These are phyloP conservation scores for Anolis apletophallus DNA, from an alignment of 2,797 vertebrate species.

Conservation along the genomic window DNA sequence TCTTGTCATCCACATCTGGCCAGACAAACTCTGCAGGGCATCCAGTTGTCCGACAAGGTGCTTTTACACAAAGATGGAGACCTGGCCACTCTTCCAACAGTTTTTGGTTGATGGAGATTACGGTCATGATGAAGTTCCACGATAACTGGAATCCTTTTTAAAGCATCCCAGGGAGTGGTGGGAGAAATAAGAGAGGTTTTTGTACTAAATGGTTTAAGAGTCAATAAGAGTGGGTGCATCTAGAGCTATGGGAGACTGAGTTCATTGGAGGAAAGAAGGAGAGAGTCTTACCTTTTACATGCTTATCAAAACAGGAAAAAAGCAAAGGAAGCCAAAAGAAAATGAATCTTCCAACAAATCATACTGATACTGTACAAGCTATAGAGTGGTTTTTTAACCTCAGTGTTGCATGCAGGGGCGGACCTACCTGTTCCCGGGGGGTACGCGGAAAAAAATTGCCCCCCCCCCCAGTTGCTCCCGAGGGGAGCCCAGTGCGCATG, in stretches of 20 bases:
- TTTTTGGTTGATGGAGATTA: slow-evolving; percentile 70
- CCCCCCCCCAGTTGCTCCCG: no score
- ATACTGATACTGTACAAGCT: not conserved
- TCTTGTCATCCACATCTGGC: slow-evolving; percentile 71
- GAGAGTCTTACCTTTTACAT: no score
- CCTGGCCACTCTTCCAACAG: slow-evolving; percentile 79
- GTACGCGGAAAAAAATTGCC: no score
- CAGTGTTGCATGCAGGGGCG: no score
- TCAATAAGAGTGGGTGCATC: not conserved
- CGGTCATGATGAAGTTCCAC: slow-evolving; percentile 77
- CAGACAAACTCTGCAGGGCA: slow-evolving; percentile 76
- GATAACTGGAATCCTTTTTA: slow-evolving; percentile 65
- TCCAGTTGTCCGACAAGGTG: slow-evolving; percentile 69
- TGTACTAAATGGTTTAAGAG: not conserved
- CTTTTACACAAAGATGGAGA: slow-evolving; percentile 73
- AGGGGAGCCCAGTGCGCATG: no score
- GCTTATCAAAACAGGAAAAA: no score
- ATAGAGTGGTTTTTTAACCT: not conserved
- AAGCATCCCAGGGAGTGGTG: not conserved
- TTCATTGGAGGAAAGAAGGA: no score
- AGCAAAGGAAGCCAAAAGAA: no score
- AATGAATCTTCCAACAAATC: no score
- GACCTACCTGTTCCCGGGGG: no score
- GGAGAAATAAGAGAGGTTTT: not conserved
- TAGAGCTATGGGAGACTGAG: not conserved